A percentile compares a stretch with the other conserved stretches of the same genome.
phyloP scores from a whole-genome alignment of 2,797 vertebrate species.

The Gallirallus australis region DNA sequence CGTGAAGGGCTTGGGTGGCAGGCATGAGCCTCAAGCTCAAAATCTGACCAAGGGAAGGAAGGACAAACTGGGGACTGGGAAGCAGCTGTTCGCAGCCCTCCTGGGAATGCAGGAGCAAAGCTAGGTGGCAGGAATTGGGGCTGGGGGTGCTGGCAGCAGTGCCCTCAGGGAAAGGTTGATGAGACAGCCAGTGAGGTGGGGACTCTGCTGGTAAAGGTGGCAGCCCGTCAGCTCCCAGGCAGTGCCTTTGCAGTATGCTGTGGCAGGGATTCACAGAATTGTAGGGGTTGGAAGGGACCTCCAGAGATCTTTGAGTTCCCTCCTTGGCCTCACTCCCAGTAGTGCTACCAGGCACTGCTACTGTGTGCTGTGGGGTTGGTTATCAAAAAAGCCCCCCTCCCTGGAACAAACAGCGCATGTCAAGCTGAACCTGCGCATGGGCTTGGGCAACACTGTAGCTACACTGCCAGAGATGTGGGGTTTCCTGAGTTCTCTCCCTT shows the following conservation, averaged over 20 bases:
- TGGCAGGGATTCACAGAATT: background rate
- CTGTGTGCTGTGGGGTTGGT: fast-evolving
- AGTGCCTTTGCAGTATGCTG: background rate
- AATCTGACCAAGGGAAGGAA: background rate
- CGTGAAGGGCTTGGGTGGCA: background rate
- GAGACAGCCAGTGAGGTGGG: fast-evolving
- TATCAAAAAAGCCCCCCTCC: background rate
- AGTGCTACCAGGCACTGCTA: fast-evolving
- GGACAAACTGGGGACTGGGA: background rate
- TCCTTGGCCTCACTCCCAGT: background rate
- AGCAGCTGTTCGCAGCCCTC: background rate
- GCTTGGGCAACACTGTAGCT: background rate
- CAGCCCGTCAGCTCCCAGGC: fast-evolving
- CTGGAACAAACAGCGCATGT: background rate
- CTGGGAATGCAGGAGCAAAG: background rate
- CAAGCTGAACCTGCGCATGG: background rate
- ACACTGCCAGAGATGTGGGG: background rate
- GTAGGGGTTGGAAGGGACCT: too few species aligned
- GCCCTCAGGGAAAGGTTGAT: background rate
- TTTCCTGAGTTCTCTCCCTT: background rate
- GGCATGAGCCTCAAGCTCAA: background rate
- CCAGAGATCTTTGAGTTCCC: too few species aligned
- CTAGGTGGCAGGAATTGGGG: background rate
- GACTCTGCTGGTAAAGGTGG: background rate
- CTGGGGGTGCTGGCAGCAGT: fast-evolving